Evolutionary conservation across 2,888 invertebrate species (phyloP), one percentile per base, ranked within the genome.

Genomic region (Drosophila austrosaltans): DNA sequence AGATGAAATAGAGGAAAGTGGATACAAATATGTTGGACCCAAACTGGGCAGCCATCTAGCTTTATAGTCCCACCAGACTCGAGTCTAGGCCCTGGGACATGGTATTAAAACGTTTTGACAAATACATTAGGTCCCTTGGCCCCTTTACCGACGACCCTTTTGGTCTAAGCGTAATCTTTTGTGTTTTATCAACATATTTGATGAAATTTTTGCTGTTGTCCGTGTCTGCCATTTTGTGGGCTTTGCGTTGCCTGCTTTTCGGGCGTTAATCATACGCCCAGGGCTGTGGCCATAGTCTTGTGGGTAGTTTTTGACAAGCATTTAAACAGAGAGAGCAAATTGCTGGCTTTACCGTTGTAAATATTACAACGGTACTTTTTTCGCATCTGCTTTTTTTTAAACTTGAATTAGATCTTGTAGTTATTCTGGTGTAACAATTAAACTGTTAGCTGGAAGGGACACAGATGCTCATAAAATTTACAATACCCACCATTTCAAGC

Each of bases 171-270:
- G 68, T 83, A 83, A 83, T 83, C 82, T 83, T 87, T 87, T 81
- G 79, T 81, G 85, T 87, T 87, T 87, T 82, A 82, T 82, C 87
- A 82, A 84, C 85, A 85, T 79, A 84, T 87, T 82, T 82, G 87
- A 82, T 82, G 87, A 87, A 87, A 77, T 79, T 77, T 77, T 67
- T 66, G 61, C 57, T 72, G 72, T 25, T 59, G 25, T 36, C 64
- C 40, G 30, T 48, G 59, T 25, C 66, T 72, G 66, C 60, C 70
- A 69, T 71, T 79, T 77, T 77, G 70, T 75, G 67, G 77, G 69
- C 73, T 81, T 75, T 74, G 56, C 53, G 67, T 66, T 70, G 80
- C 73, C 71, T 69, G 72, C 80, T 85, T 81, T 84, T 63, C 54
- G 79, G 77, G 81, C 87, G 87, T 87, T 82, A 82, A 87, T 87